phyloP scores from a whole-genome alignment of 2,888 invertebrate genomes.

The Kryphioiulus occultus region DNA sequence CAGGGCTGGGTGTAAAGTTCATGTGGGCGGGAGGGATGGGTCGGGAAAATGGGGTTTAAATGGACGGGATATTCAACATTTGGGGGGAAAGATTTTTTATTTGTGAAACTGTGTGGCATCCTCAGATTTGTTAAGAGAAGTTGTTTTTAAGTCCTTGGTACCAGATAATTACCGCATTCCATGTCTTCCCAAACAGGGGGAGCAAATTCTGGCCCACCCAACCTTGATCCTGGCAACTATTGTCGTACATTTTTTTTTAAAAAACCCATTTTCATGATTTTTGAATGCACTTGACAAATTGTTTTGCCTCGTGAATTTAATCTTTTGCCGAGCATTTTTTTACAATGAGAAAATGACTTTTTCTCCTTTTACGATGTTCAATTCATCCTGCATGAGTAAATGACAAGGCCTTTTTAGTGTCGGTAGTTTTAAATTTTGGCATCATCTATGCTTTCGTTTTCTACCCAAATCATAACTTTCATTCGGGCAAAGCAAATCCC shows the following conservation, averaged over 20 bases:
- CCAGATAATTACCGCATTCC: conserved; percentile 48
- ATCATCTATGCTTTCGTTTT: background rate
- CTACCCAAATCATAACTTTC: background rate
- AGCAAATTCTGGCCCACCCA: conserved; percentile 44
- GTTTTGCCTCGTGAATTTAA: background rate
- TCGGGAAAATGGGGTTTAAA: background rate
- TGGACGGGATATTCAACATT: conserved; percentile 21
- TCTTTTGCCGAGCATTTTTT: background rate
- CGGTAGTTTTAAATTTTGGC: background rate
- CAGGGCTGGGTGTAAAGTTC: conserved; percentile 39
- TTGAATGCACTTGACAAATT: background rate
- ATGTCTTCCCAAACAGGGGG: conserved; percentile 50
- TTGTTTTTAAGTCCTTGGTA: conserved; percentile 44
- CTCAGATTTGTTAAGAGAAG: conserved; percentile 42
- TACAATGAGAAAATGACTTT: background rate
- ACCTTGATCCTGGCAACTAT: conserved; percentile 32
- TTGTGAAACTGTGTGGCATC: conserved; percentile 45
- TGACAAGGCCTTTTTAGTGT: background rate
- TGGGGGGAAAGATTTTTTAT: conserved; percentile 41
- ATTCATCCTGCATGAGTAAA: background rate
- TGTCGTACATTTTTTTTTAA: conserved; percentile 22
- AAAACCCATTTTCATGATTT: background rate
- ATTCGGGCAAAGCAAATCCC: background rate
- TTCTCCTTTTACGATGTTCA: background rate
- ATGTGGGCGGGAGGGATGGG: conserved; percentile 33